A percentile compares a stretch with the other conserved stretches of the same genome.
phyloP scores from a whole-genome alignment of 2,113 vertebrate species.

The Tetrax tetrax region DNA sequence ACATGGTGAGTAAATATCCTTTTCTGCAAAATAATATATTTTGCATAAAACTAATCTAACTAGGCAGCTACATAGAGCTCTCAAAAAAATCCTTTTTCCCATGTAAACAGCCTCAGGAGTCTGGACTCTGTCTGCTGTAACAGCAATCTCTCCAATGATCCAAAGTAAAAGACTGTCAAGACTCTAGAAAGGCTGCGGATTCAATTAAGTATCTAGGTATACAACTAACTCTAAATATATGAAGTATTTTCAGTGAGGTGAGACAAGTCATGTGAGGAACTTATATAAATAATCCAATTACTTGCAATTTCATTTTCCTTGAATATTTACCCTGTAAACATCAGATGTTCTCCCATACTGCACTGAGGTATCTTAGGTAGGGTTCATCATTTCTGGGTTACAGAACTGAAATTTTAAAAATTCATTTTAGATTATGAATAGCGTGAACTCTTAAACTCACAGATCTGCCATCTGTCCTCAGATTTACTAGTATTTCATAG shows the following conservation, averaged over 20 bases:
- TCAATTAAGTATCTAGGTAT: background rate
- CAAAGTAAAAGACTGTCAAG: background rate
- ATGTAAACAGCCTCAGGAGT: background rate
- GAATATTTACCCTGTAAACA: background rate
- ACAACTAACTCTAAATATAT: background rate
- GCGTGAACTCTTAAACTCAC: background rate
- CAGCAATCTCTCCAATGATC: background rate
- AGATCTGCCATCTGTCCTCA: background rate
- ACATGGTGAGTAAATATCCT: background rate
- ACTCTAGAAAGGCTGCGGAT: background rate
- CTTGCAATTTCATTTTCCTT: background rate
- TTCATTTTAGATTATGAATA: background rate
- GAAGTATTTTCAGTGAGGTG: background rate
- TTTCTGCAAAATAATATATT: background rate
- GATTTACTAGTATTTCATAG: background rate
- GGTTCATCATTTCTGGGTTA: background rate
- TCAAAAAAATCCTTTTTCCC: background rate
- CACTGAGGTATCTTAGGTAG: background rate
- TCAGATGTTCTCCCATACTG: background rate
- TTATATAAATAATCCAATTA: background rate
- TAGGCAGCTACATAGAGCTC: background rate
- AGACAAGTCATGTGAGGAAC: background rate
- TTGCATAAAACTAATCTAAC: background rate
- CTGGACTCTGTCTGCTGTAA: background rate
- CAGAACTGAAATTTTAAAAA: background rate